Conservation (phyloP, 2,888 invertebrate species). For the Noctua comes region DNA sequence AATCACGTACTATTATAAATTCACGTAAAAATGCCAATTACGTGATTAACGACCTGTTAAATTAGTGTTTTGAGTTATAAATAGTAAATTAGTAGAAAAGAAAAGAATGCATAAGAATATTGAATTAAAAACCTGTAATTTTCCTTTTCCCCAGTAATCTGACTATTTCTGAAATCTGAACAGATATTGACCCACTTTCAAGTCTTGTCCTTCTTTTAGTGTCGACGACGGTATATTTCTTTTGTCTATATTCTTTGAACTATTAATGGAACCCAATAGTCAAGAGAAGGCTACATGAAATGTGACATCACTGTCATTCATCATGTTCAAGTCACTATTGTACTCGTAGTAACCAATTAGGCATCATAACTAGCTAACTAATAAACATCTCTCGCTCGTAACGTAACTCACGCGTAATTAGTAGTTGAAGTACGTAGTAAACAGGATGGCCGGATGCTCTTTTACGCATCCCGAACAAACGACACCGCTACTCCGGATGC, state of each 20-base stretch:
- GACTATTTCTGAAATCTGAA: too few species aligned
- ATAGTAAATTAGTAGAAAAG: not conserved
- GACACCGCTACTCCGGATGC: constrained; percentile 64
- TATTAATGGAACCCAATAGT: too few species aligned
- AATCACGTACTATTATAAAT: constrained; percentile 16
- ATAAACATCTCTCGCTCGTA: not conserved
- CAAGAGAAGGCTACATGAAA: not conserved
- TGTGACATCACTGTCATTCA: not conserved
- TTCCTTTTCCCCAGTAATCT: not conserved
- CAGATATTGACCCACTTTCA: not conserved
- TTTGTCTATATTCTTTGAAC: not conserved
- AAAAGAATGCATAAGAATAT: not conserved
- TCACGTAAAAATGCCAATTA: not conserved
- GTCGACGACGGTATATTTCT: not conserved
- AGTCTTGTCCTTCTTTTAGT: not conserved
- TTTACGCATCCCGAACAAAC: constrained; percentile 45
- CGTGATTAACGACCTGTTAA: constrained; percentile 1
- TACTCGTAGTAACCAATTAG: not conserved
- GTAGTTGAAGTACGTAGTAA: constrained; percentile 9
- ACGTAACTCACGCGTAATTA: not conserved
- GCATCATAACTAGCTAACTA: not conserved
- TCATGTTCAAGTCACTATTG: not conserved
- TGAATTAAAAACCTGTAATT: too few species aligned
- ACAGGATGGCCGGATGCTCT: constrained; percentile 25
- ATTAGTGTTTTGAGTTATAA: not conserved